phyloP scores from a whole-genome alignment of 2,797 vertebrate species.

The Odontamblyopus lacepedii region DNA sequence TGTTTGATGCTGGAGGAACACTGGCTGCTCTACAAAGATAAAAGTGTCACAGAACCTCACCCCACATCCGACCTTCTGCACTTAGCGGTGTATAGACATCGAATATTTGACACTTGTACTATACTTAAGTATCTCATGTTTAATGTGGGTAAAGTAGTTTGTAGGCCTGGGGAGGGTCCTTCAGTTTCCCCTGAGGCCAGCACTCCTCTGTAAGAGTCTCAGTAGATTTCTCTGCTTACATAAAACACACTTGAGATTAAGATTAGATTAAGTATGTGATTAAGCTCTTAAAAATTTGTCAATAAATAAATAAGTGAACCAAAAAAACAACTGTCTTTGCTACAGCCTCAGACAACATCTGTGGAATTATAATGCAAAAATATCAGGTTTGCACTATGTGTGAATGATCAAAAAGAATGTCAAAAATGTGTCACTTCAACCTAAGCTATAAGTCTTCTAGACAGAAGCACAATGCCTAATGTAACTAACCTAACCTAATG shows the following conservation, averaged over 20 bases:
- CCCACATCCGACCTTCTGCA: slow-evolving; percentile 18
- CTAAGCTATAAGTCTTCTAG: neutral
- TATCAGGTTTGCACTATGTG: neutral
- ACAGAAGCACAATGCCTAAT: slow-evolving; percentile 34
- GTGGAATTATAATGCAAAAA: neutral
- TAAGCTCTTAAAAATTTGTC: no score
- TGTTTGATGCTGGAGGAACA: slow-evolving; percentile 28
- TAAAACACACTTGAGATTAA: neutral
- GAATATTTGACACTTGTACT: neutral
- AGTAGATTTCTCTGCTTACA: neutral
- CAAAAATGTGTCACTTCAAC: neutral
- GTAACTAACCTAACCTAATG: slow-evolving; percentile 29
- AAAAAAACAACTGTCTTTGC: no score
- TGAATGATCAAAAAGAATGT: neutral
- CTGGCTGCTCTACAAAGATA: slow-evolving; percentile 37
- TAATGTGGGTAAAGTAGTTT: neutral
- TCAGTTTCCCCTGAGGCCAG: no score
- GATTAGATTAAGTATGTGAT: no score
- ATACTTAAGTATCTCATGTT: neutral
- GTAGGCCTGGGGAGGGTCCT: neutral
- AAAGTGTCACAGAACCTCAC: slow-evolving; percentile 13
- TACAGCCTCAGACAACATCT: neutral
- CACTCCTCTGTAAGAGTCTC: no score
- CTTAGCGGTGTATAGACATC: neutral
- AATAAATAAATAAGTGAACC: no score